Base-by-base conservation (phyloP, 2,797 vertebrate genomes). In the Eospalax fontanierii region DNA sequence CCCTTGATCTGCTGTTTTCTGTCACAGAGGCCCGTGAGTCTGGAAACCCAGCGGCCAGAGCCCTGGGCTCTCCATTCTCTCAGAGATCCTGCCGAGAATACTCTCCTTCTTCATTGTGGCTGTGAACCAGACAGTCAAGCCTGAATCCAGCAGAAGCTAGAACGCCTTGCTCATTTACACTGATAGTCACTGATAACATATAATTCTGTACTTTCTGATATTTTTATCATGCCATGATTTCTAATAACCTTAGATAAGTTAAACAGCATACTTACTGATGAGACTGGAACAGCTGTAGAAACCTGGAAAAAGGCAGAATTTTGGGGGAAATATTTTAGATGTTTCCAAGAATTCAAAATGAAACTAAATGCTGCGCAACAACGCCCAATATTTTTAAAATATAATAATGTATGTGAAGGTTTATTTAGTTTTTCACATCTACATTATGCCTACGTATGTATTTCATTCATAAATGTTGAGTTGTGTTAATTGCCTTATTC, bases 191-290 rank as follows among this genome's bases (percentile, higher is more conserved):
- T 70, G 35, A 40, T 35, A 61, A n/a, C 76, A 35, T 35, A 24
- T 38, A 80, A 35, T 57, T 59, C 11, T 57, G 14, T 59, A 24
- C 24, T 38, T 61, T 22, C 28, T 61, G 57, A 81, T 28, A 28
- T 26, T 18, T 35, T 90, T 88, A 66, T 71, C 30, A 4, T 83
- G 15, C 61, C n/a, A 61, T 63, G 21, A 88, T 74, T 85, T 80
- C 86, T 88, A 90, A 89, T 87, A 33, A 75, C 4, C 6, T 92
- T 70, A 85, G 59, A 54, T 66, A 84, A 82, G 82, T 74, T 80
- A 6, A 65, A 40, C 24, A 63, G 15, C 15, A 28, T 40, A 33
- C 59, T 19, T 65, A 38, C 40, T 65, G 38, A 38, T 82, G 21
- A 82, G 38, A 65, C 10, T 21, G 16, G 16, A 5, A 65, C 8